Evolutionary conservation across 2,797 vertebrate species (phyloP).

Genomic region (Hipposideros larvatus): DNA sequence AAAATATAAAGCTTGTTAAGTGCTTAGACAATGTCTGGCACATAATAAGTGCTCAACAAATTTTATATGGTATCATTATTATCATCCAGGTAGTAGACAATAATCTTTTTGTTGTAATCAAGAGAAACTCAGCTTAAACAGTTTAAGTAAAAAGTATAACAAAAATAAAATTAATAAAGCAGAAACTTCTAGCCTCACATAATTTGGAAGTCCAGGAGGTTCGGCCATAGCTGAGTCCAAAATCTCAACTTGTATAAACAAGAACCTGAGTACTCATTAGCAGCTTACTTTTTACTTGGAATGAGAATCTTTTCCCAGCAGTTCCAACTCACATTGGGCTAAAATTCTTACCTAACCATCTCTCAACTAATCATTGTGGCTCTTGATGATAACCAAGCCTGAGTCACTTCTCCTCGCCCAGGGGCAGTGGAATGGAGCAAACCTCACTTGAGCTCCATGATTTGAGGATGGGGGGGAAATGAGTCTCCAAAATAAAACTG

Average conservation of each 20-base stretch:
- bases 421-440: neutral
- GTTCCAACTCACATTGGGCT: neutral
- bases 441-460: neutral
- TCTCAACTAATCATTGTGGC: neutral
- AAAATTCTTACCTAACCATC: neutral
- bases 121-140: neutral
- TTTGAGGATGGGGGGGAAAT: neutral
- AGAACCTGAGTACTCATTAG: neutral
- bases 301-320: neutral
- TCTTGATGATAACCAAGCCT: neutral
- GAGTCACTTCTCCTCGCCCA: neutral
- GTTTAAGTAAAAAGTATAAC: neutral
- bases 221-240: neutral
- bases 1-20: neutral
- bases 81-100: neutral
- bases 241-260: neutral
- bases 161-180: constrained; percentile 32
- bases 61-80: neutral
- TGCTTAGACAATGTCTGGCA: neutral
- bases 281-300: neutral
- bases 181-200: neutral
- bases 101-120: constrained; percentile 34
- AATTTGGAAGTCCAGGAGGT: neutral
- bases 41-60: neutral
- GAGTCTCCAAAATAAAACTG: neutral